Conservation (phyloP, 1,140 invertebrate species). For the Aricia agestis region DNA sequence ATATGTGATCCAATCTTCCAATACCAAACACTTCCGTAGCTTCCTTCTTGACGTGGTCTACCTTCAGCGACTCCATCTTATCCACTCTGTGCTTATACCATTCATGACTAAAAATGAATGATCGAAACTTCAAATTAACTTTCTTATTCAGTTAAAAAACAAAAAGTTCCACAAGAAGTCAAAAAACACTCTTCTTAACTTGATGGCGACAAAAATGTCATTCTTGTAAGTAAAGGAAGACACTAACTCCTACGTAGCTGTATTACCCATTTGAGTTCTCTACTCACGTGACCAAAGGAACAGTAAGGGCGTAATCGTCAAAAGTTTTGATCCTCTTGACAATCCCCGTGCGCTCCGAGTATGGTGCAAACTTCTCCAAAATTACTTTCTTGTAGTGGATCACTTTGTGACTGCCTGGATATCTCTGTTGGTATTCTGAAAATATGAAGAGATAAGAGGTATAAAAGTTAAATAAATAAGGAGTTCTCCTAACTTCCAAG, state of each 20-base stretch:
- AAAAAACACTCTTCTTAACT: too few species aligned
- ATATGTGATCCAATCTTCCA: conserved; percentile 82
- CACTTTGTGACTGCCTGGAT: conserved; percentile 83
- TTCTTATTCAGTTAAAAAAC: too few species aligned
- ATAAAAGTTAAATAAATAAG: too few species aligned
- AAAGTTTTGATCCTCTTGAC: conserved; percentile 82
- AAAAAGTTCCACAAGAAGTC: too few species aligned
- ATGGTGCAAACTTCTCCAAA: conserved; percentile 87
- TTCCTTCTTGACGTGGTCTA: conserved; percentile 76
- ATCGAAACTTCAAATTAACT: too few species aligned
- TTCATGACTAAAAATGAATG: conserved; percentile 57
- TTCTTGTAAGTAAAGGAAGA: too few species aligned
- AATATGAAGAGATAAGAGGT: background rate
- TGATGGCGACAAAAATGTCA: too few species aligned
- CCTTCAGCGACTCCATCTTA: conserved; percentile 78
- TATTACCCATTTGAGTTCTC: too few species aligned
- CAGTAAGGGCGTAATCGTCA: conserved; percentile 81
- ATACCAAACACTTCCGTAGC: conserved; percentile 81
- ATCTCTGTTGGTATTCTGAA: conserved; percentile 84
- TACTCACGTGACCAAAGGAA: conserved; percentile 69
- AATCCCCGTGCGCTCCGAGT: conserved; percentile 83
- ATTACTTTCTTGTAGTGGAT: conserved; percentile 85
- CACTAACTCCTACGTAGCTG: too few species aligned
- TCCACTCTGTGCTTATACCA: conserved; percentile 84
- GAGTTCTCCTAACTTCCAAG: too few species aligned